Evolutionary conservation across 1,140 invertebrate genomes (phyloP).

Genomic region (Drosophila lacteicornis): DNA sequence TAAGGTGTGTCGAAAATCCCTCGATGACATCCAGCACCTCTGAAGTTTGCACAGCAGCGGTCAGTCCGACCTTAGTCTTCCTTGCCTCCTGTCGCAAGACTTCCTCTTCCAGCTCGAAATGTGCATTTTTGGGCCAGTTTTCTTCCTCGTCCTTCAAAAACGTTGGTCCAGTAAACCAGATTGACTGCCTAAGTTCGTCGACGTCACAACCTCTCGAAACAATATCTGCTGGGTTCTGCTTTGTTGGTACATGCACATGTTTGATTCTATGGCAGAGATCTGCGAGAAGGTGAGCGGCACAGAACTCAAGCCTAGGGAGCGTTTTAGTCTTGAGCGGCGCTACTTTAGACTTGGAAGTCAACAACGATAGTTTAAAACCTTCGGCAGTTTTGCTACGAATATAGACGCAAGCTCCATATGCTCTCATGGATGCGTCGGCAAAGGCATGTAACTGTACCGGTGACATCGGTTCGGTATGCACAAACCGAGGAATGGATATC

Average conservation of each 20-base stretch:
- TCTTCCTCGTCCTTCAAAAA: background rate
- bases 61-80: no score
- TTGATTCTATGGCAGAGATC: background rate
- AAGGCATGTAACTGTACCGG: no score
- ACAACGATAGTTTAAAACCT: background rate
- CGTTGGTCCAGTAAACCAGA: background rate
- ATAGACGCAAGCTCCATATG: conserved; percentile 1
- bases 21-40: background rate
- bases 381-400: conserved; percentile 1
- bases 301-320: background rate
- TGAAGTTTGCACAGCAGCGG: background rate
- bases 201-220: background rate
- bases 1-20: no score
- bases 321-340: conserved; percentile 5
- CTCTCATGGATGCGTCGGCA: conserved; percentile 4
- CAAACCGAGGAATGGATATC: no score
- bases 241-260: no score
- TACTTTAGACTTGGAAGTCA: no score
- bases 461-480: no score
- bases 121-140: background rate
- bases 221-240: background rate
- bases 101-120: no score
- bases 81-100: no score
- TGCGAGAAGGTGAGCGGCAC: conserved; percentile 5
- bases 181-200: background rate